These are phyloP conservation scores for Ganaspis sp. DNA, from an alignment of 1,140 invertebrate species.

Conservation along the genomic window DNA sequence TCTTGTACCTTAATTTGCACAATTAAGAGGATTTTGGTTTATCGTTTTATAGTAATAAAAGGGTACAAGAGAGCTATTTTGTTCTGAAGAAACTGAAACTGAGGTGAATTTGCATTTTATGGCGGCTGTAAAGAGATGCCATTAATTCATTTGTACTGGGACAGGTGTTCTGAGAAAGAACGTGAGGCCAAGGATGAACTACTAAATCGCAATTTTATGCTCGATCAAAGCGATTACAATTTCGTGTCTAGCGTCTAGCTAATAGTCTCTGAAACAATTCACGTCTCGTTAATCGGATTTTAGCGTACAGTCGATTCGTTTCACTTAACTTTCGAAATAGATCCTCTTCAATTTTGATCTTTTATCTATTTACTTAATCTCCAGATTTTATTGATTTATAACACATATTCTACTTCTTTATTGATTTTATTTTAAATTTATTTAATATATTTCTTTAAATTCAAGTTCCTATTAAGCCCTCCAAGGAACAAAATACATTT, in stretches of 20 bases:
- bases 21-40: background rate
- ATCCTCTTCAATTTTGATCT: background rate
- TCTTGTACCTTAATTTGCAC: no score
- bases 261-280: slow-evolving; percentile 5
- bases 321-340: background rate
- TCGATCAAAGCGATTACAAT: background rate
- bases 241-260: background rate
- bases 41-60: background rate
- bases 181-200: background rate
- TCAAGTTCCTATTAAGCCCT: no score
- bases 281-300: background rate
- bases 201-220: slow-evolving; percentile 19
- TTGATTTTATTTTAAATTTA: no score
- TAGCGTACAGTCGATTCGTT: background rate
- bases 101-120: background rate
- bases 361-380: background rate
- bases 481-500: no score
- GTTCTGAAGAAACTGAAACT: background rate
- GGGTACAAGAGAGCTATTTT: background rate
- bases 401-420: background rate
- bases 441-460: no score
- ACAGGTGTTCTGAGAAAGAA: slow-evolving; percentile 10
- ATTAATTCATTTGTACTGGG: background rate
- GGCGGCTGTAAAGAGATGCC: background rate
- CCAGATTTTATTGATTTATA: background rate